A percentile compares a stretch with the other conserved stretches of the same genome.
These are phyloP conservation scores for Leucoma salicis DNA, from an alignment of 2,888 invertebrate species.

Conservation along the genomic window DNA sequence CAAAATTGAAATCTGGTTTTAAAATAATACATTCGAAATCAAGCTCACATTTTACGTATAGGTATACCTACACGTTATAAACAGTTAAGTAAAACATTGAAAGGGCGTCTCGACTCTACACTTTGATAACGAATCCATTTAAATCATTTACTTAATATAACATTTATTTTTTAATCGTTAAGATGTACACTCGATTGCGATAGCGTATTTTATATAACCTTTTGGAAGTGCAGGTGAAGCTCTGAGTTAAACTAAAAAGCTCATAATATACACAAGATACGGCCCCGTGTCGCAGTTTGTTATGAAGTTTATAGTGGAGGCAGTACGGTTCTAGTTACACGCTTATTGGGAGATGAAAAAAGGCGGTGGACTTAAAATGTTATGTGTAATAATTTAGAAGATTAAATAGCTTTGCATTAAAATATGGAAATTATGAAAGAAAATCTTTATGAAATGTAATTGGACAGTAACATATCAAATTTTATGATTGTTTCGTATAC, in stretches of 20 bases:
- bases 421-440: conserved; percentile 50
- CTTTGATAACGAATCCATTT: conserved; percentile 37
- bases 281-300: conserved; percentile 77
- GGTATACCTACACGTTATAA: conserved; percentile 64
- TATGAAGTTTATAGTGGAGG: conserved; percentile 78
- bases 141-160: conserved; percentile 24
- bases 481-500: conserved; percentile 52
- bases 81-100: conserved; percentile 71
- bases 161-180: conserved; percentile 28
- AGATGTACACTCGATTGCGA: conserved; percentile 27
- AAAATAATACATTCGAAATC: conserved; percentile 55
- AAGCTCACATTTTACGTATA: conserved; percentile 62
- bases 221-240: conserved; percentile 34
- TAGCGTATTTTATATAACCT: conserved; percentile 28
- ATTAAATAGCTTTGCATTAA: conserved; percentile 45
- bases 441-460: conserved; percentile 55
- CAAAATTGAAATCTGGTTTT: conserved; percentile 37
- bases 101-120: conserved; percentile 53
- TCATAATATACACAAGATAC: conserved; percentile 81
- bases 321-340: conserved; percentile 71
- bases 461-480: conserved; percentile 60
- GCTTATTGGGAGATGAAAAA: conserved; percentile 57
- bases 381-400: conserved; percentile 68
- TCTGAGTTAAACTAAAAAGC: conserved; percentile 75
- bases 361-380: conserved; percentile 49